Evolutionary conservation across 1,140 invertebrate species (phyloP).

Genomic region (Dufourea novaeangliae): DNA sequence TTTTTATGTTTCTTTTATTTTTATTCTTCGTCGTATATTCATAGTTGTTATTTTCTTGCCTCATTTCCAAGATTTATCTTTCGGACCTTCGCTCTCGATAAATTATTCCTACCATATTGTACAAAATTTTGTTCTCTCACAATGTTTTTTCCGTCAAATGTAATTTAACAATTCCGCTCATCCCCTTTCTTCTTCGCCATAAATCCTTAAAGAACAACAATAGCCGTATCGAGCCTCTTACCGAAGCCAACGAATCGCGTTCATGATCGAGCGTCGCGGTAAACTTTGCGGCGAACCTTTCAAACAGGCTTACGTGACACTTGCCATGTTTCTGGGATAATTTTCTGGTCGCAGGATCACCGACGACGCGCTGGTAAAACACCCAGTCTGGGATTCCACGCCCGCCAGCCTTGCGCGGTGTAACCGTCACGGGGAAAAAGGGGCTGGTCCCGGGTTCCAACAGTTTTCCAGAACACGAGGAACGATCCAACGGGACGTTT

Average conservation of each 20-base stretch:
- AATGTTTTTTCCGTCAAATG: too few species aligned
- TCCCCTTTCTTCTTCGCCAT: too few species aligned
- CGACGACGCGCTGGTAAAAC: constrained; percentile 44
- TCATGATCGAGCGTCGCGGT: neutral
- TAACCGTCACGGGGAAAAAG: constrained; percentile 33
- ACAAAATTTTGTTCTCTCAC: too few species aligned
- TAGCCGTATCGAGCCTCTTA: too few species aligned
- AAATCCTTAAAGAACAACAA: too few species aligned
- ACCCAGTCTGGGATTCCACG: constrained; percentile 29
- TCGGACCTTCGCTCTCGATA: too few species aligned
- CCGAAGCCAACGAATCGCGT: neutral
- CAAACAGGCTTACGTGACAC: constrained; percentile 36
- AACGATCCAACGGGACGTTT: constrained; percentile 30
- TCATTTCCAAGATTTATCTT: too few species aligned
- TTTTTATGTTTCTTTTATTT: too few species aligned
- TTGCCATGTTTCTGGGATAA: constrained; percentile 49
- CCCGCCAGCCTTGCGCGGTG: constrained; percentile 19
- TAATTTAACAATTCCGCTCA: too few species aligned
- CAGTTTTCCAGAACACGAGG: constrained; percentile 14
- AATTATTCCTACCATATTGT: too few species aligned
- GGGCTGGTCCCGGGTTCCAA: neutral
- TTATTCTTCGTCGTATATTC: too few species aligned
- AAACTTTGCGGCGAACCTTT: constrained; percentile 21
- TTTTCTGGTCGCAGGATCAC: constrained; percentile 45
- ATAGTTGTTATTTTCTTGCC: too few species aligned